These are phyloP conservation scores for Erebia epiphron DNA, from an alignment of 2,888 invertebrate species.

Conservation along the genomic window DNA sequence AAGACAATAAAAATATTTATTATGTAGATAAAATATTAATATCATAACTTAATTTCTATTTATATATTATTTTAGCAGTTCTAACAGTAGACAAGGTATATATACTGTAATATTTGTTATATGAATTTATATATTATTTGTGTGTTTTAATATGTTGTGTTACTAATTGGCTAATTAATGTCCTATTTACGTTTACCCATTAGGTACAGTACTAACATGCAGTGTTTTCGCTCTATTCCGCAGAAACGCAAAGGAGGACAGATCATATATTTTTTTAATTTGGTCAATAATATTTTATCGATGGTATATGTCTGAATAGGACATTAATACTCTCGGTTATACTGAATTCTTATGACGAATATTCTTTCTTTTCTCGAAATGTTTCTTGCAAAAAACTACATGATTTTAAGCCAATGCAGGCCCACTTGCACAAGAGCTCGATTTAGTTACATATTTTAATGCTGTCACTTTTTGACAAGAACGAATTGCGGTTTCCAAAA, in stretches of 20 bases:
- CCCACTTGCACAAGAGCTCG: no score
- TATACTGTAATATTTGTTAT: neutral
- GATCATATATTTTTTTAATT: neutral
- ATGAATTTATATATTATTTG: conserved; percentile 4
- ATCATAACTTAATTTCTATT: conserved; percentile 3
- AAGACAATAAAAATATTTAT: neutral
- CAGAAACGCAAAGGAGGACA: neutral
- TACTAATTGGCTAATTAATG: neutral
- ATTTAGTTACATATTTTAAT: no score
- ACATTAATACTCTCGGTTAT: neutral
- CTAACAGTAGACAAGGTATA: neutral
- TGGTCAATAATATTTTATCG: neutral
- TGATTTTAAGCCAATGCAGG: neutral
- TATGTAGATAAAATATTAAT: conserved; percentile 7
- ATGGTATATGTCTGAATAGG: neutral
- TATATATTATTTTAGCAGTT: neutral
- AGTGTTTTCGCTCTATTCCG: neutral
- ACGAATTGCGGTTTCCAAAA: no score
- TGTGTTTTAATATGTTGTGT: neutral
- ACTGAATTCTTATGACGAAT: neutral
- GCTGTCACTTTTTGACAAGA: no score
- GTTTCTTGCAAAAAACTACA: neutral
- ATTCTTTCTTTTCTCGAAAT: neutral
- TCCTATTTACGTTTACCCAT: conserved; percentile 5
- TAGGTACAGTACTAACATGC: neutral